Evolutionary conservation across 2,113 vertebrate genomes (phyloP).

Genomic region (Catharus minimus): DNA sequence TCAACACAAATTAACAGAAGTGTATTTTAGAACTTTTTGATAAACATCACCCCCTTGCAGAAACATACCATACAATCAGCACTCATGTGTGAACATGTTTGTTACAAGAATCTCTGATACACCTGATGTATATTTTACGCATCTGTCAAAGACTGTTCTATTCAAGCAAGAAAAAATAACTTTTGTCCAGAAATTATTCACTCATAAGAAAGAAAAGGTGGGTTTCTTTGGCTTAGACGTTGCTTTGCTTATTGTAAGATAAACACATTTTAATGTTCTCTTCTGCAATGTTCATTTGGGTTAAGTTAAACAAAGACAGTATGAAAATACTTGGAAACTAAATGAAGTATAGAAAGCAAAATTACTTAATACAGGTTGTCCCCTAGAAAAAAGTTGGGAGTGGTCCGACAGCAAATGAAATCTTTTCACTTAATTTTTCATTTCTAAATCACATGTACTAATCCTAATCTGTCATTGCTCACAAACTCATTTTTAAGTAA

Average conservation of each 20-base stretch:
- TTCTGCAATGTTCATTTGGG: neutral
- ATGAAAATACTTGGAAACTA: neutral
- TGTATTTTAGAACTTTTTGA: neutral
- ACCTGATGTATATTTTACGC: neutral
- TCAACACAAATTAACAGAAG: neutral
- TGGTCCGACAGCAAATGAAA: neutral
- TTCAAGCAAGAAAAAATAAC: neutral
- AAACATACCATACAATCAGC: neutral
- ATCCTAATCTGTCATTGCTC: neutral
- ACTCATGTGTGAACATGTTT: accelerated
- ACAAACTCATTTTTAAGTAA: neutral
- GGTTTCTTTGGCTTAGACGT: neutral
- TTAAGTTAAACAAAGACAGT: neutral
- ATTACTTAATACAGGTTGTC: neutral
- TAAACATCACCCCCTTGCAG: neutral
- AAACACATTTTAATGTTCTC: neutral
- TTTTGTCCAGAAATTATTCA: neutral
- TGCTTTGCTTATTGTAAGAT: neutral
- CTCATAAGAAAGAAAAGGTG: neutral
- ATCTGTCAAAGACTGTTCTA: neutral
- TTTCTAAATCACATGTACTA: neutral
- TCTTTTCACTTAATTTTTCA: neutral
- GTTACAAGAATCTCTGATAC: neutral
- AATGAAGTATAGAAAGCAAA: neutral
- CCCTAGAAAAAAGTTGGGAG: neutral